Percentiles rank a stretch among this genome's conserved stretches.
phyloP scores from a whole-genome alignment of 2,888 invertebrate genomes.

The Selenia dentaria region DNA sequence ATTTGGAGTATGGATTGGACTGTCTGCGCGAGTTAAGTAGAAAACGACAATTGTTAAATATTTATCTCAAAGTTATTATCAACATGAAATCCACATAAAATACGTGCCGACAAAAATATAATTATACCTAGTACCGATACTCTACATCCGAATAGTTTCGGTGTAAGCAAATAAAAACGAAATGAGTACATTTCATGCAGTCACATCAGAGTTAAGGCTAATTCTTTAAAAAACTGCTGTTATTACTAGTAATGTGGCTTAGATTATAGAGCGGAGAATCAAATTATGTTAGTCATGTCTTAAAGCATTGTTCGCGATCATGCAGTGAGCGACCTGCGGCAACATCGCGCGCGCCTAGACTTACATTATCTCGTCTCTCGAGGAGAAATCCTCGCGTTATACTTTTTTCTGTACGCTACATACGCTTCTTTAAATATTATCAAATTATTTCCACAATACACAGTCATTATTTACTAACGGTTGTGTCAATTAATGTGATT shows the following conservation, averaged over 20 bases:
- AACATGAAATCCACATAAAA: too few species aligned
- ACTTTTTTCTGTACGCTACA: slow-evolving; percentile 55
- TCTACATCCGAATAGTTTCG: slow-evolving; percentile 40
- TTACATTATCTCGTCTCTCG: slow-evolving; percentile 11
- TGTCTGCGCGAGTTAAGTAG: too few species aligned
- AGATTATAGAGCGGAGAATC: slow-evolving; percentile 66
- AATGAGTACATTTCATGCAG: slow-evolving; percentile 43
- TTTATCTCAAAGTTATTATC: too few species aligned
- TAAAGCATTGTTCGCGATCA: slow-evolving; percentile 60
- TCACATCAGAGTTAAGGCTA: slow-evolving; percentile 47
- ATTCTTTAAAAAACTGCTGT: slow-evolving; percentile 54
- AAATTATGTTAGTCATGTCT: slow-evolving; percentile 69
- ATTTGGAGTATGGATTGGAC: too few species aligned
- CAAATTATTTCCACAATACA: slow-evolving; percentile 78
- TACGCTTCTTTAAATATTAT: slow-evolving; percentile 69
- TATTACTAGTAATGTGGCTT: slow-evolving; percentile 65
- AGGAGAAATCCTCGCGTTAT: slow-evolving; percentile 29
- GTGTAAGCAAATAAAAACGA: slow-evolving; percentile 35
- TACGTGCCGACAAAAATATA: too few species aligned
- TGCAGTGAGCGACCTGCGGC: slow-evolving; percentile 38
- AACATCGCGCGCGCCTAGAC: slow-evolving; percentile 14
- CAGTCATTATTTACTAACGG: slow-evolving; percentile 77
- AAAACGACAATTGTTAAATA: too few species aligned
- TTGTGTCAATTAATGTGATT: slow-evolving; percentile 78
- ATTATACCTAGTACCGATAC: too few species aligned